phyloP scores from a whole-genome alignment of 2,888 invertebrate species.

The Teinopalpus imperialis region DNA sequence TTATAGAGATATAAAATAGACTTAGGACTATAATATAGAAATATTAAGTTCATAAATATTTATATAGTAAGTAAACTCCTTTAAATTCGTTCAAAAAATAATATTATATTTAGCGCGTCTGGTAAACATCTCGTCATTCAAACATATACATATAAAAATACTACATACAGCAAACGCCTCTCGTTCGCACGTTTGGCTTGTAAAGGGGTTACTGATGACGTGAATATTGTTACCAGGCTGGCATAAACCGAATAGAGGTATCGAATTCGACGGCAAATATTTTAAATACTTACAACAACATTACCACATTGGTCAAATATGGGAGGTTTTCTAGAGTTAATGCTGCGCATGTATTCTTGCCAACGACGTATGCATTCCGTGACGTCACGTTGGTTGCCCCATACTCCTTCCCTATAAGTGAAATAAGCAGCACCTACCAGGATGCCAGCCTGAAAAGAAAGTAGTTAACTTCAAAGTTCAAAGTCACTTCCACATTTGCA shows the following conservation, averaged over 20 bases:
- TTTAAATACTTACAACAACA: slow-evolving; percentile 57
- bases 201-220: slow-evolving; percentile 1
- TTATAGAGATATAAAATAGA: too few species aligned
- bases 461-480: slow-evolving; percentile 6
- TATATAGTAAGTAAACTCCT: too few species aligned
- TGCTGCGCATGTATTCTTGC: slow-evolving; percentile 67
- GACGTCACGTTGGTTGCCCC: slow-evolving; percentile 70
- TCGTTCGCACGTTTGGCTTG: too few species aligned
- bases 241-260: slow-evolving; percentile 28
- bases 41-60: too few species aligned
- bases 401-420: slow-evolving; percentile 72
- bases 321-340: slow-evolving; percentile 68
- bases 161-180: too few species aligned
- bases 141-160: too few species aligned
- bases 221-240: slow-evolving; percentile 18
- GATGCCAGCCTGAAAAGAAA: slow-evolving; percentile 60
- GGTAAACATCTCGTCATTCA: too few species aligned
- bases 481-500: slow-evolving; percentile 37
- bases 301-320: slow-evolving; percentile 64
- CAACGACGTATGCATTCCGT: slow-evolving; percentile 69
- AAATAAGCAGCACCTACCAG: slow-evolving; percentile 69
- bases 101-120: too few species aligned
- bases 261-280: neutral
- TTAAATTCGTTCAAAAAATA: too few species aligned
- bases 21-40: too few species aligned